A percentile compares a stretch with the other conserved stretches of the same genome.
Conservation (phyloP, 2,888 invertebrate genomes). For the Perdita meconis region DNA sequence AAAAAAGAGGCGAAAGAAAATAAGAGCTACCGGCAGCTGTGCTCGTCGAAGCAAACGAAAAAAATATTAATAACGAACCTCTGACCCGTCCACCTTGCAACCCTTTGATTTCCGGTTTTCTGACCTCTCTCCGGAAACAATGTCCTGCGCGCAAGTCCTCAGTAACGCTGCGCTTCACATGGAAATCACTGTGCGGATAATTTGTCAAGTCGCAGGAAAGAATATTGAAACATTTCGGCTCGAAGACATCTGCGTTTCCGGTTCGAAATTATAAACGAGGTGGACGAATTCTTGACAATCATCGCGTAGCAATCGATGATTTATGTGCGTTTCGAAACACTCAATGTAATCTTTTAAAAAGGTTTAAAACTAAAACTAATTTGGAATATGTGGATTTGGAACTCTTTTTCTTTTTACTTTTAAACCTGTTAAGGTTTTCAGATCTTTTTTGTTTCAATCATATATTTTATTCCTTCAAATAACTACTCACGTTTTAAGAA, state of each 20-base stretch:
- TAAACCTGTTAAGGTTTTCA: too few species aligned
- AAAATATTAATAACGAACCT: constrained; percentile 64
- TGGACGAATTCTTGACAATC: not conserved
- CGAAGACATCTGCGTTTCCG: constrained; percentile 64
- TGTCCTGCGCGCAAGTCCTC: constrained; percentile 46
- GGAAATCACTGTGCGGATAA: constrained; percentile 58
- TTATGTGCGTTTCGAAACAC: not conserved
- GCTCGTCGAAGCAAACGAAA: constrained; percentile 61
- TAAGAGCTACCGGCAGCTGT: constrained; percentile 68
- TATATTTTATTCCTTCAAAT: too few species aligned
- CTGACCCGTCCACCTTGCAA: constrained; percentile 59
- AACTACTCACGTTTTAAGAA: too few species aligned
- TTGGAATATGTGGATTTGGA: too few species aligned
- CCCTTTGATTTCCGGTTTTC: constrained; percentile 73
- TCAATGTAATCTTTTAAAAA: not conserved
- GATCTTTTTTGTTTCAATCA: too few species aligned
- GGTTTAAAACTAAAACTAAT: too few species aligned
- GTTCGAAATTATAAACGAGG: constrained; percentile 17
- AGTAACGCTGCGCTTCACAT: constrained; percentile 44
- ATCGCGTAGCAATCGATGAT: not conserved
- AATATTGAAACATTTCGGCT: constrained; percentile 9
- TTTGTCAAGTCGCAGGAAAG: constrained; percentile 45
- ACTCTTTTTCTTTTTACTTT: too few species aligned
- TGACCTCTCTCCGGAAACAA: constrained; percentile 70
- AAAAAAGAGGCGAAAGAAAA: constrained; percentile 53